These are phyloP conservation scores for Tiaroga cobitis DNA, from an alignment of 2,797 vertebrate genomes.

Conservation along the genomic window DNA sequence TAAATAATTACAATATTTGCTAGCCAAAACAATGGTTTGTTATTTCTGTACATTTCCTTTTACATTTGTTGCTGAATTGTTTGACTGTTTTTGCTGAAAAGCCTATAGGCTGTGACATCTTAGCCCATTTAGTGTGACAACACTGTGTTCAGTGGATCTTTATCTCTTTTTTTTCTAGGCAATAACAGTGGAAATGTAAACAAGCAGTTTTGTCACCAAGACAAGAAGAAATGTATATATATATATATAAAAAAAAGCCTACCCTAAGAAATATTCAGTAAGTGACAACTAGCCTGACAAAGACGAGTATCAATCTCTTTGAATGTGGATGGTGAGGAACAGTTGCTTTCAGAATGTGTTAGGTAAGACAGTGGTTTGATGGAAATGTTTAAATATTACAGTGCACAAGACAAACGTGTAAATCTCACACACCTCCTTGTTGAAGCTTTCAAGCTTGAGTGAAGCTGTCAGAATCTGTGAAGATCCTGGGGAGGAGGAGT, in stretches of 20 bases:
- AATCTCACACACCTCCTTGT: constrained; percentile 13
- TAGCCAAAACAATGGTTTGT: background rate
- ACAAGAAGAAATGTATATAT: background rate
- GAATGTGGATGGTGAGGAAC: background rate
- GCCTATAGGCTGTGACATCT: background rate
- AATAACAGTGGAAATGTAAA: background rate
- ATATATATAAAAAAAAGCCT: background rate
- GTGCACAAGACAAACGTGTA: constrained; percentile 4
- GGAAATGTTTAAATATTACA: background rate
- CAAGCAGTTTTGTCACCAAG: background rate
- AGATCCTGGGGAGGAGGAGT: constrained; percentile 12
- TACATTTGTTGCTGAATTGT: background rate
- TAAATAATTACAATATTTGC: background rate
- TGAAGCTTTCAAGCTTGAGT: constrained; percentile 26
- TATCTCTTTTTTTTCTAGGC: background rate
- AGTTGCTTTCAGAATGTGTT: background rate
- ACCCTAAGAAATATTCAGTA: background rate
- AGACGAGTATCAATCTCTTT: background rate
- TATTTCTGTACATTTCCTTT: background rate
- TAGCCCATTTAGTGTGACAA: background rate
- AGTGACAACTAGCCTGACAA: background rate
- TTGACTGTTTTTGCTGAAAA: background rate
- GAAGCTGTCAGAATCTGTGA: constrained; percentile 22
- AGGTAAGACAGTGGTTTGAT: background rate
- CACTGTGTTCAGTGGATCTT: background rate